Evolutionary conservation across 2,797 vertebrate species (phyloP).

Genomic region (Gobionotothen gibberifrons): DNA sequence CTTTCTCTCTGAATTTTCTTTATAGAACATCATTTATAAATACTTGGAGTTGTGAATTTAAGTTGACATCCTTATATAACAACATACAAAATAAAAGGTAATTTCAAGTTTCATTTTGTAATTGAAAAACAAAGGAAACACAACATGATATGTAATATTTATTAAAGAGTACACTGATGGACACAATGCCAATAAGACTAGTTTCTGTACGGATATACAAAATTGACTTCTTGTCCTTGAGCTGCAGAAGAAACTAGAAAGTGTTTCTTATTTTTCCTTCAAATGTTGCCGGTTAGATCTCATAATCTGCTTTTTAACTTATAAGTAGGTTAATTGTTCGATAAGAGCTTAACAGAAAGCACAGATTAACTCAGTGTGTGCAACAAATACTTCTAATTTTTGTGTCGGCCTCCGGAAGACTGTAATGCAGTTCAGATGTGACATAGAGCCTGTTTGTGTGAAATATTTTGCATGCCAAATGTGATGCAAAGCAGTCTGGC

Average conservation of each 20-base stretch:
- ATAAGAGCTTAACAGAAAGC: constrained; percentile 50
- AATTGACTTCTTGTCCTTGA: constrained; percentile 26
- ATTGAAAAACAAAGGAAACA: constrained; percentile 42
- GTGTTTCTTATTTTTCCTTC: constrained; percentile 23
- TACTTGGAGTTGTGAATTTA: background rate
- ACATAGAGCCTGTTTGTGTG: constrained; percentile 8
- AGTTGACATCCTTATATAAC: constrained; percentile 12
- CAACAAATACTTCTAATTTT: constrained; percentile 21
- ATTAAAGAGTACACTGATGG: constrained; percentile 31
- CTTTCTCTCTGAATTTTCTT: background rate
- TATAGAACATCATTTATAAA: background rate
- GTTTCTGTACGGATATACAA: constrained; percentile 18
- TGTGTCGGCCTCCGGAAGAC: constrained; percentile 16
- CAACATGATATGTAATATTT: constrained; percentile 12
- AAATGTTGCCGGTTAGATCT: constrained; percentile 46
- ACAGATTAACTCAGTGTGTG: constrained; percentile 52
- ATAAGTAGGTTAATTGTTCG: constrained; percentile 59
- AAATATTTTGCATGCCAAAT: constrained; percentile 31
- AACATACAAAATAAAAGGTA: constrained; percentile 33
- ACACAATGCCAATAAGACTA: background rate
- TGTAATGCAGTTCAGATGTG: constrained; percentile 13
- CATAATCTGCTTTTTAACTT: constrained; percentile 49
- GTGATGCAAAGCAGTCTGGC: constrained; percentile 18
- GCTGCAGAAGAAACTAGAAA: constrained; percentile 23
- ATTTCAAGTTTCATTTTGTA: constrained; percentile 22